These are phyloP conservation scores for Oostethus manadensis DNA, from an alignment of 2,113 vertebrate genomes.

Conservation along the genomic window DNA sequence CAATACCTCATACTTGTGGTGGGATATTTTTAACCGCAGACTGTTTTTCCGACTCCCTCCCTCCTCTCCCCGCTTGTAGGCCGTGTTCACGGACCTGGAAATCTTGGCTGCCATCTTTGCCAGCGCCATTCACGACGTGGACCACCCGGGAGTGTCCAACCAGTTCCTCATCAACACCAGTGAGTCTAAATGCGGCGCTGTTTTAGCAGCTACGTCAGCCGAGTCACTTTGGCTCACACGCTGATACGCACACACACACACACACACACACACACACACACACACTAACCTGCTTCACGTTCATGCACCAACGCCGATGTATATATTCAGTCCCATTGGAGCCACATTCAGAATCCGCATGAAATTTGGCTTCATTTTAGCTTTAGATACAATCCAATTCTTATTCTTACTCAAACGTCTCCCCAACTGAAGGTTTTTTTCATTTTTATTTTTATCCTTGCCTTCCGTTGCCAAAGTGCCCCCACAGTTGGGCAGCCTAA, in stretches of 20 bases:
- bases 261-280: conserved; percentile 8
- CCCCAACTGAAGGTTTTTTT: too few relatives aligned
- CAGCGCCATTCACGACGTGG: conserved; percentile 98
- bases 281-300: not conserved
- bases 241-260: not conserved
- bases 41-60: conserved; percentile 12
- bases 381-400: too few relatives aligned
- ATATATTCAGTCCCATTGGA: not conserved
- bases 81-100: conserved; percentile 98
- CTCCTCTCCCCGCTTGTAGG: conserved; percentile 66
- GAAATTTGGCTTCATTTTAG: too few relatives aligned
- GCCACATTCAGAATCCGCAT: too few relatives aligned
- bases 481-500: too few relatives aligned
- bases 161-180: conserved; percentile 99
- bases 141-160: conserved; percentile 98
- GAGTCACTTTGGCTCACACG: conserved; percentile 15
- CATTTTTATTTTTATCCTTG: too few relatives aligned
- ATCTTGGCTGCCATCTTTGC: conserved; percentile 99
- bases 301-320: not conserved
- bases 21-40: conserved; percentile 39
- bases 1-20: conserved; percentile 33
- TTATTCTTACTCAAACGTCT: too few relatives aligned
- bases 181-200: conserved; percentile 70
- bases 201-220: conserved; percentile 28
- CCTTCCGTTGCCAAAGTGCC: too few relatives aligned